These are phyloP conservation scores for Setophaga kirtlandii DNA, from an alignment of 2,113 vertebrate genomes.

Conservation along the genomic window DNA sequence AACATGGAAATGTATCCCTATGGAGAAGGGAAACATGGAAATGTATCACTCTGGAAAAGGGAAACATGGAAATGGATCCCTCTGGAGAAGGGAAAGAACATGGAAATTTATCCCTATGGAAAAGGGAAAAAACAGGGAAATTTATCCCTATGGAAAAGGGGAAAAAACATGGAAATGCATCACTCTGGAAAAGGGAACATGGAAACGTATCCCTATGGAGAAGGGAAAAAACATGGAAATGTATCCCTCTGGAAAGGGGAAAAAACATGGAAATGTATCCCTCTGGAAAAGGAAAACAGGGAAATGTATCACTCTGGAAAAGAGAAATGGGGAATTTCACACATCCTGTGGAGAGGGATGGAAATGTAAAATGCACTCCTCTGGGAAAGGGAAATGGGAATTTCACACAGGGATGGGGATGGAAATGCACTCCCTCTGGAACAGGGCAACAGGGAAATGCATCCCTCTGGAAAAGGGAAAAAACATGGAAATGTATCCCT, in stretches of 20 bases:
- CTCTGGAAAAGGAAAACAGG: no score
- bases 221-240: accelerated
- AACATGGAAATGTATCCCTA: no score
- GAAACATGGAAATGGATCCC: slow-evolving; percentile 50
- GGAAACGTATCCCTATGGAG: neutral
- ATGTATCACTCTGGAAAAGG: no score
- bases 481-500: slow-evolving; percentile 35
- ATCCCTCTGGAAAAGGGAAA: neutral
- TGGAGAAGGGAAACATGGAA: accelerated
- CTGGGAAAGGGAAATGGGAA: slow-evolving; percentile 47
- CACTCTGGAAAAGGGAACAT: neutral
- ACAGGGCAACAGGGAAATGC: neutral
- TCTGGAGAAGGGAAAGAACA: slow-evolving; percentile 39
- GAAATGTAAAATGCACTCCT: slow-evolving; percentile 58
- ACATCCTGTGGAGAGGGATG: no score
- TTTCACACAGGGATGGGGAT: no score
- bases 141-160: no score
- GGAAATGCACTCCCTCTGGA: neutral
- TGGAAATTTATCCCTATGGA: no score
- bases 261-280: no score
- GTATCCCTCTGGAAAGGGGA: no score
- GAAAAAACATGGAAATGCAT: no score
- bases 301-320: slow-evolving; percentile 30
- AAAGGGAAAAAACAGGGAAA: no score
- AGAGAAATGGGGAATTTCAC: no score